Evolutionary conservation across 2,797 vertebrate genomes (phyloP), one percentile per base, ranked within the genome.

Genomic region (Ceryle rudis): DNA sequence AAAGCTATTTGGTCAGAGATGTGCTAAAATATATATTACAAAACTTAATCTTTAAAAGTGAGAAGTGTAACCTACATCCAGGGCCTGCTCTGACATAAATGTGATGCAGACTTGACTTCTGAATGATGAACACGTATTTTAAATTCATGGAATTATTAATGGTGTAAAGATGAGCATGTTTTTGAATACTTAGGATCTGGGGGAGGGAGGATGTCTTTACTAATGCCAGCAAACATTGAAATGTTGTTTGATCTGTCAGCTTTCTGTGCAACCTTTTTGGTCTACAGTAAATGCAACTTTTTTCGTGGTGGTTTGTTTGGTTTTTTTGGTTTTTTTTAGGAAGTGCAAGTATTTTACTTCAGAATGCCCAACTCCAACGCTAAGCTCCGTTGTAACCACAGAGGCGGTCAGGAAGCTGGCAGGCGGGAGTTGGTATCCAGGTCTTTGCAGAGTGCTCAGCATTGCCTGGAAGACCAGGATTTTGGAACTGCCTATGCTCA

Each of bases 401-500:
- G 98, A 80, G 96, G 98, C 80, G 97, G 97, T 18, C 96, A 84
- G 60, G 98, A 99, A 80, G 98, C 98, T 1, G 98, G 98, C 65
- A 98, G 99, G 79, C 98, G 98, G 21, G 98, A 99, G 94, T 96
- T 99, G 97, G 98, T 99, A 51, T 99, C 99, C 22, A 98, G 98
- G 55, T 99, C 99, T 44, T 75, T 99, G 44, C 99, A 99, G 96
- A 99, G 99, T 89, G 99, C 99, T 5, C 99, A 99, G 94, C 98
- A 99, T 91, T 99, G 99, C 81, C 95, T 99, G 67, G 98, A 98
- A 71, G 98, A 98, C 82, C 99, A 98, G 60, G 99, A 99, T 90
- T 99, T 99, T 92, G 99, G 99, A 81, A 99, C 99, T 11, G 99
- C 99, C 0, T 99, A 99, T 81, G 99, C 99, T 23, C 99, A 99